These are phyloP conservation scores for Scylla paramamosain DNA, from an alignment of 1,140 invertebrate species.

Conservation along the genomic window DNA sequence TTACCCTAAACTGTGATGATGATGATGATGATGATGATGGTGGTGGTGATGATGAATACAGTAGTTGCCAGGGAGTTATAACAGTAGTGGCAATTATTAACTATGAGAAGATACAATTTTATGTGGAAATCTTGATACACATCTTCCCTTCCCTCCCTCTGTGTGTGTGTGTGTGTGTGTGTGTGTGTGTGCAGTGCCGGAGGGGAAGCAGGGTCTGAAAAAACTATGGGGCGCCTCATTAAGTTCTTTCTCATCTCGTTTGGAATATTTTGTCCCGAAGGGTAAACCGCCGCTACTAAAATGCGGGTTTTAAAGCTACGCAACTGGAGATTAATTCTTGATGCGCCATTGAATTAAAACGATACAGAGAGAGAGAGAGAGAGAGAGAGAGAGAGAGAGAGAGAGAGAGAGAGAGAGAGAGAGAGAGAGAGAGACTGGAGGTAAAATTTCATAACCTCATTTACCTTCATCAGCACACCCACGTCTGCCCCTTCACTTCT, in stretches of 20 bases:
- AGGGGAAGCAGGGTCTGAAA: background rate
- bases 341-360: background rate
- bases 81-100: background rate
- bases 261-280: background rate
- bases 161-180: slow-evolving; percentile 1
- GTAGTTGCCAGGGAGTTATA: background rate
- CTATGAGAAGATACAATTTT: background rate
- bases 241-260: slow-evolving; percentile 23
- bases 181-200: background rate
- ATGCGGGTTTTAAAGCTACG: background rate
- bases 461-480: background rate
- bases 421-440: background rate
- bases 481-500: background rate
- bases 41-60: background rate
- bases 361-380: background rate
- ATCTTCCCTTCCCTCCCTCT: background rate
- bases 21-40: slow-evolving; percentile 1
- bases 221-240: background rate
- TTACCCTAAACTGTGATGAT: background rate
- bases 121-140: background rate
- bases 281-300: background rate
- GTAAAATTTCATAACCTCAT: background rate
- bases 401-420: background rate
- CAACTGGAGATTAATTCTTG: slow-evolving; percentile 13
- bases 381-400: background rate